Evolutionary conservation across 2,888 invertebrate species (phyloP), one percentile per base, ranked within the genome.

Genomic region (Elysia crispata): DNA sequence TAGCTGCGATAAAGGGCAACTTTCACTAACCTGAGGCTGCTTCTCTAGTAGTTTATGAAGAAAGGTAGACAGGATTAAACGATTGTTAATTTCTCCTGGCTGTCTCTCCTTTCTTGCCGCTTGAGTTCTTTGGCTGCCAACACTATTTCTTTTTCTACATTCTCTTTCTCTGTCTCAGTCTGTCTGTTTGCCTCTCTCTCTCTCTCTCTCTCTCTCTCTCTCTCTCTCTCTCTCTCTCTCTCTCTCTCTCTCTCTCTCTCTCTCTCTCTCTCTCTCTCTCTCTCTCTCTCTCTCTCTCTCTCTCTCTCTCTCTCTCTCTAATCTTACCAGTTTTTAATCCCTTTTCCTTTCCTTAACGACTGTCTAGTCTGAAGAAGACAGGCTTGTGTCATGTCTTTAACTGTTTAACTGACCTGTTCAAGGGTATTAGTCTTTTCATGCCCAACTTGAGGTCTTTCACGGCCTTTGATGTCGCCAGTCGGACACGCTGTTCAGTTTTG

Each of bases 161-260:
- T 18, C 15, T 31, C 41, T 50, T 1, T 50, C 72, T 72, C 72
- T 72, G 41, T 50, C 23, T 50, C 8, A 11, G 49, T 50, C 72
- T 50, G 49, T n/a, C 50, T 25, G 11, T n/a, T 11, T 15, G 18
- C 28, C 74, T 57, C 30, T 74, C 28, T 74, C 30, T 30, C 30
- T 60, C 60, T 74, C 74, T 74, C 60, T 57, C 60, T 74, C 23
- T 72, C 50, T 50, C 23, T 50, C 50, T 50, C 50, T 72, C 50
- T 62, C 31, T 75, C 62, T 62, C 1, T 62, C 33, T 62, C n/a
- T 33, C 33, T 28, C n/a, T 30, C 69, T 3, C 11, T 49, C 49
- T 33, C 49, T 41, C 70, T 70, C 70, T 33, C n/a, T 33, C 70
- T 49, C 70, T n/a, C 41, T 33, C 20, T 41, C 41, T 70, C 11